Conservation (phyloP, 1,140 invertebrate species). For the Drosophila littoralis region DNA sequence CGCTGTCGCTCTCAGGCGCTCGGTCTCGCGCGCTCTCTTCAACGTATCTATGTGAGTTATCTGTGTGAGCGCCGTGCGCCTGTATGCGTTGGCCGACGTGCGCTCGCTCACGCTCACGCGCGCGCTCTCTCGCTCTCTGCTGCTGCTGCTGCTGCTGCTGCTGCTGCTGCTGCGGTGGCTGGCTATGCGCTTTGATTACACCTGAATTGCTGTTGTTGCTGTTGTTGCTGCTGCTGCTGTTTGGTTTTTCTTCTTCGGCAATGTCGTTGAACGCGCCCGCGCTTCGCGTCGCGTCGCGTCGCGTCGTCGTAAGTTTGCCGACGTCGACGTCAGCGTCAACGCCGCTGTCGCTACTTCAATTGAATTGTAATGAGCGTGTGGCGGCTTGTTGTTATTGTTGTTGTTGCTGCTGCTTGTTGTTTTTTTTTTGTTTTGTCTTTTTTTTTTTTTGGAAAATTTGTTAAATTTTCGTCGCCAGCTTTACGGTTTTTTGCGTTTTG, state of each 20-base stretch:
- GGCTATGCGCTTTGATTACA: conserved; percentile 75
- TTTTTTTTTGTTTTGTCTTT: conserved; percentile 9
- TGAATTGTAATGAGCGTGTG: conserved; percentile 78
- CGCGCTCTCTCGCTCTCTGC: conserved; percentile 4
- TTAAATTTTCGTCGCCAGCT: conserved; percentile 79
- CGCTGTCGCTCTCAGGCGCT: conserved; percentile 32
- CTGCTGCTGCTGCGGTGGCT: conserved; percentile 44
- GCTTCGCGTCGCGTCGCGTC: conserved; percentile 24
- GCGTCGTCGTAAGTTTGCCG: conserved; percentile 15
- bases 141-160: conserved; percentile 24
- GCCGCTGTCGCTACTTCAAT: conserved; percentile 73
- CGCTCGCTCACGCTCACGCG: conserved; percentile 5
- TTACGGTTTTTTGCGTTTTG: conserved; percentile 64
- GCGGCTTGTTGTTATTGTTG: conserved; percentile 38
- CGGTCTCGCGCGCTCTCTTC: conserved; percentile 7
- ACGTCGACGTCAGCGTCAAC: conserved; percentile 30
- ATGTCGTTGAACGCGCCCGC: conserved; percentile 69
- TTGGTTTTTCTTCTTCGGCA: conserved; percentile 73
- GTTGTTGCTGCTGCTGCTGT: conserved; percentile 57
- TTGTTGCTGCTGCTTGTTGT: conserved; percentile 16
- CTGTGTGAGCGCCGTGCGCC: conserved; percentile 49
- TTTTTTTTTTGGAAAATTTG: conserved; percentile 62
- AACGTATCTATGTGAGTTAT: conserved; percentile 70
- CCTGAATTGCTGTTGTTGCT: conserved; percentile 58
- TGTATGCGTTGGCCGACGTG: conserved; percentile 20